Evolutionary conservation across 2,797 vertebrate genomes (phyloP).

Genomic region (Hephaestus fuliginosus): DNA sequence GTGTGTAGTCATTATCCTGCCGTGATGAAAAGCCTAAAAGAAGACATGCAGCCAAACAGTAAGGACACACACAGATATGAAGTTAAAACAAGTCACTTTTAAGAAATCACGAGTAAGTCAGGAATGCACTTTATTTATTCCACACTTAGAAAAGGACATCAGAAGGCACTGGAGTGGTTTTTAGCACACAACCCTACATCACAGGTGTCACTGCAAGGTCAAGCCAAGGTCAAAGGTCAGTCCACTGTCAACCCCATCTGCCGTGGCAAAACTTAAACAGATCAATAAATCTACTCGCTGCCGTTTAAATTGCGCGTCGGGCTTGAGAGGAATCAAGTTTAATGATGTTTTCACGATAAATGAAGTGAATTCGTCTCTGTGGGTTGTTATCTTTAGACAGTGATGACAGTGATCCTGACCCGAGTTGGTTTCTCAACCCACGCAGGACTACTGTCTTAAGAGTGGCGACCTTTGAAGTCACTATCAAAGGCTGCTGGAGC

Average conservation of each 20-base stretch:
- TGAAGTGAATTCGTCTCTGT: conserved; percentile 24
- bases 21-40: not conserved
- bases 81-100: not conserved
- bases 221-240: conserved; percentile 66
- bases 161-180: conserved; percentile 86
- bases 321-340: conserved; percentile 32
- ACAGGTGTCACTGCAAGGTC: conserved; percentile 67
- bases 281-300: conserved; percentile 38
- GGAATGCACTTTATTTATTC: conserved; percentile 89
- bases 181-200: conserved; percentile 73
- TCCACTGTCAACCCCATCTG: conserved; percentile 47
- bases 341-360: conserved; percentile 33
- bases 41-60: not conserved
- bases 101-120: conserved; percentile 68
- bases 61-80: not conserved
- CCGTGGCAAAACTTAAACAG: conserved; percentile 25
- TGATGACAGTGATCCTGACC: conserved; percentile 58
- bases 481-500: conserved; percentile 45
- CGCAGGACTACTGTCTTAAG: conserved; percentile 35
- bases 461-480: conserved; percentile 55
- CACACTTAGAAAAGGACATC: conserved; percentile 84
- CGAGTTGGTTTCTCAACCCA: conserved; percentile 33
- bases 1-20: not conserved
- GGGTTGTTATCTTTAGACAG: conserved; percentile 40
- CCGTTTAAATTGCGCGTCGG: conserved; percentile 15